Percentiles rank a stretch among this genome's conserved stretches.
phyloP scores from a whole-genome alignment of 2,113 vertebrate species.

The Clarias batrachus region DNA sequence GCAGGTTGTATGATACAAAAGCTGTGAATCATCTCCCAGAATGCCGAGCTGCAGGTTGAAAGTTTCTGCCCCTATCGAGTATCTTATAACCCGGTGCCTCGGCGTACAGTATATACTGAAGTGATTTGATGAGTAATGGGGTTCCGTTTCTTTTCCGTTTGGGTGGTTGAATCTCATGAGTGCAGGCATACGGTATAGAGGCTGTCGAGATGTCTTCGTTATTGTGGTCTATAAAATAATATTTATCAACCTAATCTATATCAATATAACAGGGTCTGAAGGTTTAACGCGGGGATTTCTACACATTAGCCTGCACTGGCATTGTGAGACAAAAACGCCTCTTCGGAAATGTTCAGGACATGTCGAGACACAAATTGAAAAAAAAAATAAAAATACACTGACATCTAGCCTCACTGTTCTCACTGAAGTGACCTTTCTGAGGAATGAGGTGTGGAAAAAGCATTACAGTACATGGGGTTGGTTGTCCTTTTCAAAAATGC shows the following conservation, averaged over 20 bases:
- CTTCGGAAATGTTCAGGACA: neutral
- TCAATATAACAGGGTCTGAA: neutral
- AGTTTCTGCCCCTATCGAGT: neutral
- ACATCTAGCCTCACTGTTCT: neutral
- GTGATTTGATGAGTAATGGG: constrained; percentile 29
- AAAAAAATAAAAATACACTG: neutral
- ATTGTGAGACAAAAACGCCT: neutral
- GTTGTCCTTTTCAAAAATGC: constrained; percentile 1
- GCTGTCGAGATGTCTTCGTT: neutral
- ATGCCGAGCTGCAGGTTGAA: neutral
- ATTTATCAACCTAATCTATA: too few relatives aligned
- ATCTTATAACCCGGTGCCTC: neutral
- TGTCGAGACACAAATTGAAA: neutral
- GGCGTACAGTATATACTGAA: constrained; percentile 22
- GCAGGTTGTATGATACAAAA: neutral
- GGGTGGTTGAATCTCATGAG: neutral
- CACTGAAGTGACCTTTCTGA: neutral
- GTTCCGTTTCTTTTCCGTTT: constrained; percentile 10
- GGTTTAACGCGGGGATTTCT: neutral
- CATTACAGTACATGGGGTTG: neutral
- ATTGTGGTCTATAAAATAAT: neutral
- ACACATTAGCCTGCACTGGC: neutral
- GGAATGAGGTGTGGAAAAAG: constrained; percentile 5
- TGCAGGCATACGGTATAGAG: neutral
- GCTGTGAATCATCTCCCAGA: neutral